phyloP scores from a whole-genome alignment of 2,888 invertebrate genomes.

The Notodonta ziczac region DNA sequence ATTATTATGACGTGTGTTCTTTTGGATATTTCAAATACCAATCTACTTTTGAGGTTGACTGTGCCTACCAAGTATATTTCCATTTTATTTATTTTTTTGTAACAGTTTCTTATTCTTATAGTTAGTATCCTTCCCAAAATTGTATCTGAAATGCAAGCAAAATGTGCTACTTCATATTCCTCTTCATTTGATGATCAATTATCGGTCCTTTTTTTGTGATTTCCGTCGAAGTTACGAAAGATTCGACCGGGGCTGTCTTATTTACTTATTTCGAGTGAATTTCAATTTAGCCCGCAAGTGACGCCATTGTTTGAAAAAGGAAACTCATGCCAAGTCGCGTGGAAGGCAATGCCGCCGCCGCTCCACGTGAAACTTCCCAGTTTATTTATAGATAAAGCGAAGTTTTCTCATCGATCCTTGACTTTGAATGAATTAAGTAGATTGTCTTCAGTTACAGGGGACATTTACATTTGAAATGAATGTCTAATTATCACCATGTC shows the following conservation, averaged over 20 bases:
- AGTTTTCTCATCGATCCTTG: conserved; percentile 49
- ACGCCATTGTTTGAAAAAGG: conserved; percentile 27
- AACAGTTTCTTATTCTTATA: too few relatives aligned
- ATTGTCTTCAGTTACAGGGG: not conserved
- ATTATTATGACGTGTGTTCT: too few relatives aligned
- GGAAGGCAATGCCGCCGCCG: conserved; percentile 35
- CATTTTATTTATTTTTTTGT: too few relatives aligned
- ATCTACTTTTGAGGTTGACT: too few relatives aligned
- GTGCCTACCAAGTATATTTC: too few relatives aligned
- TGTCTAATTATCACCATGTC: too few relatives aligned
- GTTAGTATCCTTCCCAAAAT: too few relatives aligned
- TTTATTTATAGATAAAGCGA: conserved; percentile 56
- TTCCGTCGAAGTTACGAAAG: not conserved
- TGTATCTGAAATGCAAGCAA: not conserved
- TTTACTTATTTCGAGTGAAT: conserved; percentile 10
- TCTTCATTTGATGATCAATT: not conserved
- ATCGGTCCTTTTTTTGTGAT: not conserved
- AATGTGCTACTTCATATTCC: too few relatives aligned
- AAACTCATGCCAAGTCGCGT: conserved; percentile 39
- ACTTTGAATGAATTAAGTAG: conserved; percentile 12
- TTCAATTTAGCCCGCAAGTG: conserved; percentile 11
- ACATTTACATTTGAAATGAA: too few relatives aligned
- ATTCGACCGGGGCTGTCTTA: not conserved
- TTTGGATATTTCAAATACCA: too few relatives aligned
- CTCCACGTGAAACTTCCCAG: conserved; percentile 35